Conservation (phyloP, 2,888 invertebrate species). For the Rhyacophila evoluta region DNA sequence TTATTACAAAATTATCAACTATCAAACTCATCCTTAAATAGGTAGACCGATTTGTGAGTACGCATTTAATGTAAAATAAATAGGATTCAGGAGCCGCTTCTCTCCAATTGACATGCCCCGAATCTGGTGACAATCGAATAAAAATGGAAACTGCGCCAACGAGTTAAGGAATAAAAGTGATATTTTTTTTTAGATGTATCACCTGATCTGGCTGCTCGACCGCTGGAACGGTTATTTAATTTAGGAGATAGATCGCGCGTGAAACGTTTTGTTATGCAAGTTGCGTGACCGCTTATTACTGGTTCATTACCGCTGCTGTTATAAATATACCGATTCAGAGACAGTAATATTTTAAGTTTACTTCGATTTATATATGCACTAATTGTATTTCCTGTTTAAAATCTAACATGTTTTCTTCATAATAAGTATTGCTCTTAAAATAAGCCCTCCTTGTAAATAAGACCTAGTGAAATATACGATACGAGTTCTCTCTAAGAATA, state of each 20-base stretch:
- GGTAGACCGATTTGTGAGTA: too few species aligned
- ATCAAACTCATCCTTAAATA: too few species aligned
- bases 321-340: neutral
- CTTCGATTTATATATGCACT: too few species aligned
- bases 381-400: too few species aligned
- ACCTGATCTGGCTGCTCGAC: slow-evolving; percentile 8
- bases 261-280: slow-evolving; percentile 22
- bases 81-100: too few species aligned
- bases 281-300: slow-evolving; percentile 10
- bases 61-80: too few species aligned
- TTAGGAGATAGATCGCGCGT: slow-evolving; percentile 4
- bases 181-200: neutral
- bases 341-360: neutral
- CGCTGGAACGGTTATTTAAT: slow-evolving; percentile 9
- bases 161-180: neutral
- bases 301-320: neutral
- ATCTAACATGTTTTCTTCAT: too few species aligned
- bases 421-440: too few species aligned
- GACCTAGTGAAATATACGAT: too few species aligned
- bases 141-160: neutral
- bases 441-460: too few species aligned
- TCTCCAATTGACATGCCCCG: neutral
- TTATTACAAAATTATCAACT: too few species aligned
- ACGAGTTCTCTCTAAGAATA: too few species aligned
- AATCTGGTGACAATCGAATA: neutral